These are phyloP conservation scores for Ceyx margarethae DNA, from an alignment of 2,113 vertebrate species.

Conservation along the genomic window DNA sequence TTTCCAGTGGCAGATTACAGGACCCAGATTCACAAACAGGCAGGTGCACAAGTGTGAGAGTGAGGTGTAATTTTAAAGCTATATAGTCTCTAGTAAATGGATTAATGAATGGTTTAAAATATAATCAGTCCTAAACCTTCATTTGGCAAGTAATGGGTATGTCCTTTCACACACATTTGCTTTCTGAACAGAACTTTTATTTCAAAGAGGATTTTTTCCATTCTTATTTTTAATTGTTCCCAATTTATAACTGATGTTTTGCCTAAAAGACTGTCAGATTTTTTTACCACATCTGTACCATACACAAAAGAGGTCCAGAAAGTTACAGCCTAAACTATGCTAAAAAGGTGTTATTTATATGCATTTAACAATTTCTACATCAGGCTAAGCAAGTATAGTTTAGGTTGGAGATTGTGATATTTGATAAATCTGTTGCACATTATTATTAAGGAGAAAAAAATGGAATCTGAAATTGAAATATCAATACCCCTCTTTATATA, in stretches of 20 bases:
- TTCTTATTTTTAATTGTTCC: not conserved
- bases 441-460: slow-evolving; percentile 5
- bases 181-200: not conserved
- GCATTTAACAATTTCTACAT: not conserved
- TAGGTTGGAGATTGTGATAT: not conserved
- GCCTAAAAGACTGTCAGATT: not conserved
- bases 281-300: not conserved
- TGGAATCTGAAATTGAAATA: not conserved
- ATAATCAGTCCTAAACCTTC: not conserved
- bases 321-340: not conserved
- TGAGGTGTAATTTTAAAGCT: not conserved
- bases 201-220: not conserved
- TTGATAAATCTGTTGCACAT: not conserved
- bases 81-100: not conserved
- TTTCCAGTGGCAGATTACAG: not conserved
- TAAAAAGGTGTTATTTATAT: not conserved
- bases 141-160: not conserved
- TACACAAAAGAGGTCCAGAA: not conserved
- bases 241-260: not conserved
- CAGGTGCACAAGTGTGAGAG: not conserved
- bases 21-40: not conserved
- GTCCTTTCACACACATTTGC: not conserved
- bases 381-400: not conserved
- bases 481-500: not conserved
- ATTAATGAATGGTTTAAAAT: not conserved